Percentiles rank a stretch among this genome's conserved stretches.
Evolutionary conservation across 2,888 invertebrate species (phyloP).

Genomic region (Stenodera caucasica): DNA sequence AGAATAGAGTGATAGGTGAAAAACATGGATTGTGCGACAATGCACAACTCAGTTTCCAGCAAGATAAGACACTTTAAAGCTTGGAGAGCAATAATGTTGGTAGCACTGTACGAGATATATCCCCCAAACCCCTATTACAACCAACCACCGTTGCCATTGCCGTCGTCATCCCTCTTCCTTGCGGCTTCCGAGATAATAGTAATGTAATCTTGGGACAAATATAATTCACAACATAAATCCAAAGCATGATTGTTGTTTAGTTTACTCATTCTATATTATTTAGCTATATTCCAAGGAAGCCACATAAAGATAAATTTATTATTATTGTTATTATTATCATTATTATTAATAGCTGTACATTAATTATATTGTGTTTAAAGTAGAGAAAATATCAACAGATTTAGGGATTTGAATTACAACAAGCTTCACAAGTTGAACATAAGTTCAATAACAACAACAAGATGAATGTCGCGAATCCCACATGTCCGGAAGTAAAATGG

Average conservation of each 20-base stretch:
- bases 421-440: conserved; percentile 21
- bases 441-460: conserved; percentile 20
- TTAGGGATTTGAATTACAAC: too few species aligned
- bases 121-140: conserved; percentile 15
- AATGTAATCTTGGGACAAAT: conserved; percentile 55
- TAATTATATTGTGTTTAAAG: too few species aligned
- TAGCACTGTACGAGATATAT: conserved; percentile 28
- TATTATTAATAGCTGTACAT: conserved; percentile 12
- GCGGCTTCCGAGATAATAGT: conserved; percentile 48
- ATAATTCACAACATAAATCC: conserved; percentile 53
- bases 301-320: conserved; percentile 40
- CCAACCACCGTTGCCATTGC: neutral
- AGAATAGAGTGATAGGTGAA: conserved; percentile 13
- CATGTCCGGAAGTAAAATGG: conserved; percentile 35
- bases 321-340: conserved; percentile 15
- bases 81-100: conserved; percentile 34
- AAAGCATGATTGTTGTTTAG: conserved; percentile 48
- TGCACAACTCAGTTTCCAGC: conserved; percentile 24
- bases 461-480: conserved; percentile 30
- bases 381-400: too few species aligned
- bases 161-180: conserved; percentile 29
- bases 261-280: conserved; percentile 49
- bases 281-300: conserved; percentile 41
- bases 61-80: conserved; percentile 38
- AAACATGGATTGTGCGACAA: conserved; percentile 29